phyloP scores from a whole-genome alignment of 2,797 vertebrate species.

The Vultur gryphus region DNA sequence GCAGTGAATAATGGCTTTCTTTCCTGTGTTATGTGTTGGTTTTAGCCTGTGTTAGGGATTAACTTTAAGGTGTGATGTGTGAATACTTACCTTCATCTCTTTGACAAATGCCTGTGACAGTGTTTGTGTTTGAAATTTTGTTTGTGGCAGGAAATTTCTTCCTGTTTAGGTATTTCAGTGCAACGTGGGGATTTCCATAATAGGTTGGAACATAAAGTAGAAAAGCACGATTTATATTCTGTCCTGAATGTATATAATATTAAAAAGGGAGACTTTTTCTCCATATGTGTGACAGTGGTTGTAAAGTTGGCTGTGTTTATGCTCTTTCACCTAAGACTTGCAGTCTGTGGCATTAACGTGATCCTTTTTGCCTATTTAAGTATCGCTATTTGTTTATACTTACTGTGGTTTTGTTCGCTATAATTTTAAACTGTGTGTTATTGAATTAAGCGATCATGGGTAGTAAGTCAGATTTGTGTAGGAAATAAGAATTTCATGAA shows the following conservation, averaged over 20 bases:
- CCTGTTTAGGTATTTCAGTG: neutral
- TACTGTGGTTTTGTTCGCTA: neutral
- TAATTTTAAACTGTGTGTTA: neutral
- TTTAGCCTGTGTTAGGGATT: neutral
- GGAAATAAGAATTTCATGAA: neutral
- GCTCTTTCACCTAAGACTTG: neutral
- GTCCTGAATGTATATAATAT: neutral
- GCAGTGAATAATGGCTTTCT: neutral
- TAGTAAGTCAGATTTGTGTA: neutral
- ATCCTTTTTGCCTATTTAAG: neutral
- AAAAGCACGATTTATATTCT: neutral
- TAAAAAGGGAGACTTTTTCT: neutral
- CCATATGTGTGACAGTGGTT: neutral
- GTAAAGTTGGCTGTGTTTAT: neutral
- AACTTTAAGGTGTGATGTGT: neutral
- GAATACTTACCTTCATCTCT: neutral
- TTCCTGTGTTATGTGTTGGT: neutral
- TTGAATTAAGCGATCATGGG: neutral
- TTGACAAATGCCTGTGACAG: neutral
- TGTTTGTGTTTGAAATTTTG: neutral
- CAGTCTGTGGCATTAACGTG: neutral
- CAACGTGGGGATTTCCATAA: neutral
- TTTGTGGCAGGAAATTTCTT: neutral
- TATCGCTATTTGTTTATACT: neutral
- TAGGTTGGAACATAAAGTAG: neutral